Percentiles rank a stretch among this genome's conserved stretches.
Conservation (phyloP, 2,888 invertebrate genomes). For the Exocentrus adspersus region DNA sequence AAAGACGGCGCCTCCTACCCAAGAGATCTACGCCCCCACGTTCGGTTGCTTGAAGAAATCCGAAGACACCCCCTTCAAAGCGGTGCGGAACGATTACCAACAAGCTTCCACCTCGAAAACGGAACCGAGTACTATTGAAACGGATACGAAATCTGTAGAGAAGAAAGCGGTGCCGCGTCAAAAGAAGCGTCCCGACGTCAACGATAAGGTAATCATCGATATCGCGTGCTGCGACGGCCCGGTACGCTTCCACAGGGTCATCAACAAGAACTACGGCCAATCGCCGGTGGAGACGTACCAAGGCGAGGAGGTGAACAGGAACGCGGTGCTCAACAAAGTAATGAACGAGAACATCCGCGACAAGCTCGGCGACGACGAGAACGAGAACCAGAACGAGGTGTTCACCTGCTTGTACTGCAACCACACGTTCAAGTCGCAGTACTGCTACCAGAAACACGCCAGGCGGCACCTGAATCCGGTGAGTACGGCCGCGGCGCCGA, state of each 20-base stretch:
- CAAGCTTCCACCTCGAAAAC: conserved; percentile 48
- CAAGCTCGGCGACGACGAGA: conserved; percentile 54
- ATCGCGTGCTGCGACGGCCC: conserved; percentile 94
- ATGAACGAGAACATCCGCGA: conserved; percentile 62
- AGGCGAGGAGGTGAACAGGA: conserved; percentile 49
- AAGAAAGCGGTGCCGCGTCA: conserved; percentile 43
- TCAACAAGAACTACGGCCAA: conserved; percentile 81
- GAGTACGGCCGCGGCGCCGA: conserved; percentile 58
- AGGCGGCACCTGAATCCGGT: conserved; percentile 75
- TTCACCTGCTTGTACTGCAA: conserved; percentile 81
- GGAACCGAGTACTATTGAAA: conserved; percentile 20
- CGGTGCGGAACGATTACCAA: conserved; percentile 37
- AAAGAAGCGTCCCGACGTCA: conserved; percentile 36
- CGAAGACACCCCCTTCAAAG: conserved; percentile 58
- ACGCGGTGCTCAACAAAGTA: conserved; percentile 60
- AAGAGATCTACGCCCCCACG: conserved; percentile 40
- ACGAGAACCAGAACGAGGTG: conserved; percentile 57
- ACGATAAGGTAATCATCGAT: conserved; percentile 76
- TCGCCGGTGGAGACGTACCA: conserved; percentile 47
- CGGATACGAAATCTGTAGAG: conserved; percentile 26
- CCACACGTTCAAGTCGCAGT: conserved; percentile 84
- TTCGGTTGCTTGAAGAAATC: conserved; percentile 53
- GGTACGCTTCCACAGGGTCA: conserved; percentile 84
- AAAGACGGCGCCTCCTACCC: conserved; percentile 46
- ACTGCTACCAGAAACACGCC: conserved; percentile 86